phyloP scores from a whole-genome alignment of 2,888 invertebrate species.

The Lacanobia wlatinum region DNA sequence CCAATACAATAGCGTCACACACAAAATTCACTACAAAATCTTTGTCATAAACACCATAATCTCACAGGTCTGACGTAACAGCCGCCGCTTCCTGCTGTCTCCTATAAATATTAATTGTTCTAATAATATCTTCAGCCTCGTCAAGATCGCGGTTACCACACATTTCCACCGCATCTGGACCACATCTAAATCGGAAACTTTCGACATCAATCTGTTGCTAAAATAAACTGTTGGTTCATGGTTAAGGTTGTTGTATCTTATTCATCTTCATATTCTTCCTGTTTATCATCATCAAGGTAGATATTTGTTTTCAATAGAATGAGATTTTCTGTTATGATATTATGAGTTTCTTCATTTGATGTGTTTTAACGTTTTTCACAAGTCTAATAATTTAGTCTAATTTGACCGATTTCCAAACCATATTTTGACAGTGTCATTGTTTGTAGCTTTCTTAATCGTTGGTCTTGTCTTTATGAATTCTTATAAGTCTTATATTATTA shows the following conservation, averaged over 20 bases:
- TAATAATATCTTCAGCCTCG: constrained; percentile 27
- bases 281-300: not conserved
- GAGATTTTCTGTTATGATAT: not conserved
- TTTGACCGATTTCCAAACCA: no score
- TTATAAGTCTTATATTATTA: no score
- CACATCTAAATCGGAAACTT: constrained; percentile 45
- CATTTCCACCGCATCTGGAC: constrained; percentile 47
- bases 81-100: constrained; percentile 27
- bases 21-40: not conserved
- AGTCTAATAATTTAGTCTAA: not conserved
- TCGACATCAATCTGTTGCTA: constrained; percentile 35
- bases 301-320: not conserved
- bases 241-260: constrained; percentile 41
- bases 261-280: constrained; percentile 3
- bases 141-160: constrained; percentile 41
- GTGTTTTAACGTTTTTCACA: not conserved
- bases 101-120: constrained; percentile 50
- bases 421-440: no score
- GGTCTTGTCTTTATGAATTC: no score
- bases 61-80: constrained; percentile 8
- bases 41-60: constrained; percentile 9
- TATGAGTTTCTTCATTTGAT: not conserved
- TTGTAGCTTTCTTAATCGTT: no score
- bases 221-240: constrained; percentile 35
- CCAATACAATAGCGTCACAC: not conserved